Evolutionary conservation across 2,113 vertebrate species (phyloP).

Genomic region (Coptodon rendalli): DNA sequence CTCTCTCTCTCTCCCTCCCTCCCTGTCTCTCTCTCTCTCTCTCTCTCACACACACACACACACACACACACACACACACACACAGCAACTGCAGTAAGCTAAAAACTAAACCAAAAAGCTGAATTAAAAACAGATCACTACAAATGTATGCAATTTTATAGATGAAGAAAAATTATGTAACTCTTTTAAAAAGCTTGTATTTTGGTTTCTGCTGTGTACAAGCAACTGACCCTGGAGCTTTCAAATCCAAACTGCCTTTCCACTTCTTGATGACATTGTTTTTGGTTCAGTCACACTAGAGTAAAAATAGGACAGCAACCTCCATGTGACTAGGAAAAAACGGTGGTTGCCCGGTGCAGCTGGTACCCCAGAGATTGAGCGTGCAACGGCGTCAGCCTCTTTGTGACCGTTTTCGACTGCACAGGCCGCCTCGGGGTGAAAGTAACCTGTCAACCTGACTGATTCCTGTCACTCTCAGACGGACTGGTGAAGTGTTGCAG

Average conservation of each 20-base stretch:
- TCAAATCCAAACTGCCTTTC: background rate
- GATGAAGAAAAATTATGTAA: background rate
- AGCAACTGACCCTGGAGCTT: background rate
- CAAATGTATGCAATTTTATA: background rate
- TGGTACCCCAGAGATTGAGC: background rate
- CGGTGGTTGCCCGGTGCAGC: background rate
- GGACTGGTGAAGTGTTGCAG: background rate
- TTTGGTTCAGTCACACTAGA: background rate
- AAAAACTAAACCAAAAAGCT: background rate
- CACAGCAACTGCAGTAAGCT: background rate
- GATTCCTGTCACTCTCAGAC: background rate
- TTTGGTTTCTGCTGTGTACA: background rate
- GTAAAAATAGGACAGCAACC: background rate
- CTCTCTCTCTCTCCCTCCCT: too few relatives aligned
- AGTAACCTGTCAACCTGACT: background rate
- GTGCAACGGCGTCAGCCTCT: background rate
- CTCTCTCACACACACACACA: too few relatives aligned
- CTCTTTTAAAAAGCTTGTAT: background rate
- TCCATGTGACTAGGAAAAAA: background rate
- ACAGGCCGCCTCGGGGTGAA: background rate
- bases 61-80: background rate
- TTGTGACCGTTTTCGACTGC: background rate
- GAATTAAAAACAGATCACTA: background rate
- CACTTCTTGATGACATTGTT: background rate
- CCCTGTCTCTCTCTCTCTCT: too few relatives aligned